Conservation (phyloP, 2,113 vertebrate species). For the Chitala chitala region DNA sequence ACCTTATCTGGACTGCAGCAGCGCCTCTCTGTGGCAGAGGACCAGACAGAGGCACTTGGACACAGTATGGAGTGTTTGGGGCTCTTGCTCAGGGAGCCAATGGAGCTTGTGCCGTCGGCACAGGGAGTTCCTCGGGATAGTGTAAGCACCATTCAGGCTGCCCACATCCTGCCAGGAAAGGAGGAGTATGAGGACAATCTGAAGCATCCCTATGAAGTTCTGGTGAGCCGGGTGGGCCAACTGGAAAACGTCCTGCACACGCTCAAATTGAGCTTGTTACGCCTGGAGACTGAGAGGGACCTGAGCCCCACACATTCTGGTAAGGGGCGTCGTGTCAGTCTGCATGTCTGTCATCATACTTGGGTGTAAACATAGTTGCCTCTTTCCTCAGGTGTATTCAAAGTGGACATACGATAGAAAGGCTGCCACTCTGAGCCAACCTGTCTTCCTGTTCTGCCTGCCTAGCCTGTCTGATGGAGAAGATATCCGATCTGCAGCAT, state of each 20-base stretch:
- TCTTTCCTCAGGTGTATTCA: no score
- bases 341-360: neutral
- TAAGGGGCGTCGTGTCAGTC: neutral
- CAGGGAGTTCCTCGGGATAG: neutral
- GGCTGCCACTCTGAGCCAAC: neutral
- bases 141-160: constrained; percentile 41
- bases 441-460: neutral
- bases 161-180: constrained; percentile 26
- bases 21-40: constrained; percentile 57
- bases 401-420: neutral
- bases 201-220: constrained; percentile 54
- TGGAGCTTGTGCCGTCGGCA: neutral
- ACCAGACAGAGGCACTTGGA: constrained; percentile 52
- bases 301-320: constrained; percentile 45
- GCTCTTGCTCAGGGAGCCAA: constrained; percentile 12
- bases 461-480: constrained; percentile 53
- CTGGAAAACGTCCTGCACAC: constrained; percentile 66
- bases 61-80: constrained; percentile 50
- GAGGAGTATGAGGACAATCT: constrained; percentile 37
- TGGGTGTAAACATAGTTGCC: neutral
- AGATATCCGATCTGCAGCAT: constrained; percentile 45
- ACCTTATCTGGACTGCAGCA: constrained; percentile 51
- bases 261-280: constrained; percentile 56
- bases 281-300: constrained; percentile 57
- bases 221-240: constrained; percentile 51